Conservation (phyloP, 30 jellyfish, hydroid and myxozoan genomes). For the Catostylus mosaicus region DNA sequence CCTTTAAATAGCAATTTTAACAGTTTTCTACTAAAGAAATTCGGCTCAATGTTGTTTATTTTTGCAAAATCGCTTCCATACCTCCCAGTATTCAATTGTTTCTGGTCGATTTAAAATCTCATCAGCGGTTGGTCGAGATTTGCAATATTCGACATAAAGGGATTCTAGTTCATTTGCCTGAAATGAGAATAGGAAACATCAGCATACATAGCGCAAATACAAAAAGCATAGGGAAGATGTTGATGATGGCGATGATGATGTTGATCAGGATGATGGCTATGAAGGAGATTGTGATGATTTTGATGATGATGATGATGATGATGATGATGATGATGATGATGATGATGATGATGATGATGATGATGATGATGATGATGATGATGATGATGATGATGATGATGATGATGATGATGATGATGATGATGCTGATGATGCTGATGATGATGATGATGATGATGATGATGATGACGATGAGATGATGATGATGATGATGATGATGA, state of each 20-base stretch:
- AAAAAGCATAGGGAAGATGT: too few species aligned
- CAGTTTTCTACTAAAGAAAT: not conserved
- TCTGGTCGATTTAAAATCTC: slow-evolving; percentile 87
- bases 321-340: not conserved
- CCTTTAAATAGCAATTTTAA: not conserved
- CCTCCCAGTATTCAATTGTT: slow-evolving; percentile 92
- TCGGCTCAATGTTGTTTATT: not conserved
- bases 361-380: not conserved
- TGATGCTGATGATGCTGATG: too few species aligned
- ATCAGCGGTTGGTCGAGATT: slow-evolving; percentile 89
- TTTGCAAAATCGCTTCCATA: not conserved
- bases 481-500: not conserved
- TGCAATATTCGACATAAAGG: slow-evolving; percentile 80
- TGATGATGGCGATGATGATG: too few species aligned
- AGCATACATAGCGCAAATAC: too few species aligned
- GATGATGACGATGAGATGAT: too few species aligned
- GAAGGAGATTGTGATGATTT: too few species aligned
- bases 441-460: too few species aligned
- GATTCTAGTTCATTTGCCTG: slow-evolving; percentile 77
- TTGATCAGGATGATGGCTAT: too few species aligned
- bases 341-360: not conserved
- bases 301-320: too few species aligned
- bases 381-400: not conserved
- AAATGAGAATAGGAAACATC: slow-evolving; percentile 10
- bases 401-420: not conserved